These are phyloP conservation scores for Lepus europaeus DNA, from an alignment of 2,113 vertebrate species.

Conservation along the genomic window DNA sequence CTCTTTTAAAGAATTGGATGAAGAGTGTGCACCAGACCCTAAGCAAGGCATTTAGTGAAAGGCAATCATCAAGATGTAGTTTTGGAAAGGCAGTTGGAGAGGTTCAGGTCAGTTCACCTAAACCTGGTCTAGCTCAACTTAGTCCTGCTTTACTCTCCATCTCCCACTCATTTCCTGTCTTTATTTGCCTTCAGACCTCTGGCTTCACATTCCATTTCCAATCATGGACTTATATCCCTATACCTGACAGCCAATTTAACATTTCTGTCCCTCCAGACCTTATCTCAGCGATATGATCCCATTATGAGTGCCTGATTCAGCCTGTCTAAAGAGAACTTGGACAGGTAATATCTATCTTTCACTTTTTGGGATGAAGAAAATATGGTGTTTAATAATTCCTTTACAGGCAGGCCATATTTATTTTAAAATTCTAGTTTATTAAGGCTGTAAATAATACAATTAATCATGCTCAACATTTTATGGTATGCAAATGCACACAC, in stretches of 20 bases:
- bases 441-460: slow-evolving; percentile 51
- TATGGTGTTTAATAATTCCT: slow-evolving; percentile 26
- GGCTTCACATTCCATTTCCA: slow-evolving; percentile 16
- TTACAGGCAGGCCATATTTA: slow-evolving; percentile 37
- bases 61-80: not conserved
- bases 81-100: not conserved
- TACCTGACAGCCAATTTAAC: slow-evolving; percentile 54
- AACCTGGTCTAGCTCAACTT: not conserved
- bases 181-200: slow-evolving; percentile 35
- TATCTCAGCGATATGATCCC: slow-evolving; percentile 2
- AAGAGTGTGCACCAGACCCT: not conserved
- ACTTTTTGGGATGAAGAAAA: slow-evolving; percentile 56
- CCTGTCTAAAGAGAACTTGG: not conserved
- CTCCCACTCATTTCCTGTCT: slow-evolving; percentile 7
- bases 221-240: not conserved
- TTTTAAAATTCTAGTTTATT: slow-evolving; percentile 60
- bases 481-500: slow-evolving; percentile 39
- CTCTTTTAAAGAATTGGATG: not conserved
- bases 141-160: not conserved
- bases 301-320: slow-evolving; percentile 26
- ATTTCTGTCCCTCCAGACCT: slow-evolving; percentile 30
- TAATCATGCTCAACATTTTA: slow-evolving; percentile 51
- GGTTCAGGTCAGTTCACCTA: not conserved
- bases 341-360: slow-evolving; percentile 57
- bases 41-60: not conserved